Percentiles rank a stretch among this genome's conserved stretches.
phyloP scores from a whole-genome alignment of 1,140 invertebrate species.

The Riptortus pedestris region DNA sequence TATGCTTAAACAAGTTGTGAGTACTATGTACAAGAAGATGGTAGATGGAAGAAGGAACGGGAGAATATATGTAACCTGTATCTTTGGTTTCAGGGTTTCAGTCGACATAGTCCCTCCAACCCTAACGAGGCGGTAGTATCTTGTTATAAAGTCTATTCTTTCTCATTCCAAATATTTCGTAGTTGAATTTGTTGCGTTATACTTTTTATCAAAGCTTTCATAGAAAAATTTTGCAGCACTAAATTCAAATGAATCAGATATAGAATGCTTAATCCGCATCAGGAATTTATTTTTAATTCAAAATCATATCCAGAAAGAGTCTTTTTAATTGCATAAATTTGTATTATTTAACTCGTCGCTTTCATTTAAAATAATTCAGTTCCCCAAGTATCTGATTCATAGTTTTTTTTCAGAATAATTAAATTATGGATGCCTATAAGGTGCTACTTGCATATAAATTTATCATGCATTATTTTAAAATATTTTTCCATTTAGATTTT shows the following conservation, averaged over 20 bases:
- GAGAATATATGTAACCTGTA: conserved; percentile 4
- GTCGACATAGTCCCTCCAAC: conserved; percentile 51
- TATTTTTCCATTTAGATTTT: conserved; percentile 10
- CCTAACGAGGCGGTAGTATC: conserved; percentile 43
- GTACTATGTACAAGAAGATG: not conserved
- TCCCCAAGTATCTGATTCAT: conserved; percentile 22
- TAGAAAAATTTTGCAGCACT: conserved; percentile 20
- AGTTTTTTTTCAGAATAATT: conserved; percentile 12
- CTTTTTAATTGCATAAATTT: too few relatives aligned
- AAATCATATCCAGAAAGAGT: too few relatives aligned
- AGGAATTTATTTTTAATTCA: not conserved
- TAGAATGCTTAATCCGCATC: not conserved
- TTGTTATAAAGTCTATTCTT: conserved; percentile 36
- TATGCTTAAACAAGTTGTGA: too few relatives aligned
- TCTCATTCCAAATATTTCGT: conserved; percentile 35
- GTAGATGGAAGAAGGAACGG: not conserved
- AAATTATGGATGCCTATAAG: conserved; percentile 3
- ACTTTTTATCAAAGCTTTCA: conserved; percentile 21
- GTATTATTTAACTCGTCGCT: not conserved
- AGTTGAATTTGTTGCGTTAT: conserved; percentile 28
- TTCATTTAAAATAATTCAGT: not conserved
- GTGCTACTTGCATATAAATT: conserved; percentile 11
- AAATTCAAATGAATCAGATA: conserved; percentile 24
- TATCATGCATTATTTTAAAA: conserved; percentile 7
- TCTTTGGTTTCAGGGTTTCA: conserved; percentile 49